Percentiles rank a stretch among this genome's conserved stretches.
Evolutionary conservation across 2,888 invertebrate species (phyloP).

Genomic region (Drosophila aldrichi): DNA sequence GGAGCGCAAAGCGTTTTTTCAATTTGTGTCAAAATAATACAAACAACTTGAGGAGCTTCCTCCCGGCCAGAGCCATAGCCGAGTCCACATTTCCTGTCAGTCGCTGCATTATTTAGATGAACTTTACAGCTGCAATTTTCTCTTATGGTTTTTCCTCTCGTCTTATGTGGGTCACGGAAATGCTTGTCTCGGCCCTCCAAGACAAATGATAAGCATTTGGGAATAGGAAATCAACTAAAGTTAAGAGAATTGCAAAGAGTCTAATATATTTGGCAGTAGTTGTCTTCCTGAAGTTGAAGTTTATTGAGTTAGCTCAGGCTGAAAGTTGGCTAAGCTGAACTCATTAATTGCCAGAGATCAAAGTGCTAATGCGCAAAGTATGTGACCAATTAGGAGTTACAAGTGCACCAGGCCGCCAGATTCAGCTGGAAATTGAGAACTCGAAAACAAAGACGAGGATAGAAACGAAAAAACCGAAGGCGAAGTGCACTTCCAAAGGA

Average conservation of each 20-base stretch:
- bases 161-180: slow-evolving; percentile 49
- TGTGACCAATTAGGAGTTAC: slow-evolving; percentile 49
- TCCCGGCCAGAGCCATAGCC: not conserved
- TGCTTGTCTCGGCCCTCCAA: slow-evolving; percentile 11
- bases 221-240: slow-evolving; percentile 6
- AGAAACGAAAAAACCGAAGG: slow-evolving; percentile 13
- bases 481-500: slow-evolving; percentile 25
- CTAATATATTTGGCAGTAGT: not conserved
- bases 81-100: slow-evolving; percentile 45
- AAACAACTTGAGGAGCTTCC: slow-evolving; percentile 47
- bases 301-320: not conserved
- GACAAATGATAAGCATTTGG: slow-evolving; percentile 17
- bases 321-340: not conserved
- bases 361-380: slow-evolving; percentile 41
- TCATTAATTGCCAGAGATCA: slow-evolving; percentile 35
- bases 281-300: not conserved
- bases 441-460: slow-evolving; percentile 8
- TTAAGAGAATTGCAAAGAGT: slow-evolving; percentile 16
- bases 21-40: slow-evolving; percentile 65
- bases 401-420: slow-evolving; percentile 27
- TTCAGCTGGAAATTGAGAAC: slow-evolving; percentile 9
- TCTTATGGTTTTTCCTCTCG: slow-evolving; percentile 7
- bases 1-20: slow-evolving; percentile 40
- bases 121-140: slow-evolving; percentile 45
- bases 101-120: slow-evolving; percentile 43